A percentile compares a stretch with the other conserved stretches of the same genome.
Evolutionary conservation across 2,888 invertebrate species (phyloP).

Genomic region (Volucella zonaria): DNA sequence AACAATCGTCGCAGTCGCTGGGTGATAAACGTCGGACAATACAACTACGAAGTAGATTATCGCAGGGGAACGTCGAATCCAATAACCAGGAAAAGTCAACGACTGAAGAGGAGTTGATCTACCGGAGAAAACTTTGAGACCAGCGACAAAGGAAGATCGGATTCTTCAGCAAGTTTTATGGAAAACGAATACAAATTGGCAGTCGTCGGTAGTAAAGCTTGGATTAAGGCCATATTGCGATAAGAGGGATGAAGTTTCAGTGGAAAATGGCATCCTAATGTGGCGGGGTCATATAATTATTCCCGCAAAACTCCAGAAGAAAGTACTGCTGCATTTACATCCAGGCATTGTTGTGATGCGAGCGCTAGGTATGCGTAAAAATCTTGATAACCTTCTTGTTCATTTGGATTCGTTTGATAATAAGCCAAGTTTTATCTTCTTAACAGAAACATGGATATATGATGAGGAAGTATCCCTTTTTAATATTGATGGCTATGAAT

Average conservation of each 20-base stretch:
- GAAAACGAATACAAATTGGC: background rate
- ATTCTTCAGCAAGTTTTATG: background rate
- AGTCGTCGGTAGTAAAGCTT: background rate
- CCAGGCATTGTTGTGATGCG: background rate
- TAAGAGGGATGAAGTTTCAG: too few relatives aligned
- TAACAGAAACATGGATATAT: too few relatives aligned
- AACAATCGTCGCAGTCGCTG: background rate
- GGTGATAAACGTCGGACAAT: background rate
- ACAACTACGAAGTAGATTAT: background rate
- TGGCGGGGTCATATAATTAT: background rate
- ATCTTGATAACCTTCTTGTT: too few relatives aligned
- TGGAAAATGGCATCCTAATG: background rate
- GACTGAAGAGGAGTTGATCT: background rate
- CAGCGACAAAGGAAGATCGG: background rate
- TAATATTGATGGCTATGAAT: too few relatives aligned
- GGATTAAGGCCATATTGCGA: background rate
- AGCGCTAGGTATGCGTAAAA: too few relatives aligned
- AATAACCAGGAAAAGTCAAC: background rate
- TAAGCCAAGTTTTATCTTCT: too few relatives aligned
- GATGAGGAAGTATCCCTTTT: too few relatives aligned
- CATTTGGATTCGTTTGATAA: too few relatives aligned
- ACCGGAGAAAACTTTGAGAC: background rate
- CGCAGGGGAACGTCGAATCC: background rate
- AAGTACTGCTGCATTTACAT: background rate
- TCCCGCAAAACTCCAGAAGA: background rate